Conservation (phyloP, 2,113 vertebrate species). For the Chloropsis cyanopogon region DNA sequence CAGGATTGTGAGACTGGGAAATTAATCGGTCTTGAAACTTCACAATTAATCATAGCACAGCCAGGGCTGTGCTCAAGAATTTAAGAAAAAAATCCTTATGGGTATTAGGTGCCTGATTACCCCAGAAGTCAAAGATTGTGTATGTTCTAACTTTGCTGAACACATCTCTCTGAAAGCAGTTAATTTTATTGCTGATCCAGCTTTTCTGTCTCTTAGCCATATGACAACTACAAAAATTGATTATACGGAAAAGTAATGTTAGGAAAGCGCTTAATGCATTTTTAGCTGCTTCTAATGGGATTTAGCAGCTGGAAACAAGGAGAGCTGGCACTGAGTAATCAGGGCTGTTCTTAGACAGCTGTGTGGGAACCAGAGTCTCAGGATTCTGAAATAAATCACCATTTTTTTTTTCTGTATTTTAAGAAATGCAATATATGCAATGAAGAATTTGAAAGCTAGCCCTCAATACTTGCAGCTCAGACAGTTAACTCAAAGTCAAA, state of each 20-base stretch:
- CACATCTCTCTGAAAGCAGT: neutral
- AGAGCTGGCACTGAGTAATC: neutral
- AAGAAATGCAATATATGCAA: neutral
- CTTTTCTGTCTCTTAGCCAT: neutral
- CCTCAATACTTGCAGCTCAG: neutral
- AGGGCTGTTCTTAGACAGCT: slow-evolving; percentile 19
- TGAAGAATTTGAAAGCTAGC: neutral
- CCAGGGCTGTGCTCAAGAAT: neutral
- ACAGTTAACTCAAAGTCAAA: neutral
- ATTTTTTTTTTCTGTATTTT: neutral
- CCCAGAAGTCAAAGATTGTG: neutral
- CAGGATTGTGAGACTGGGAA: neutral
- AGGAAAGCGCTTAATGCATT: slow-evolving; percentile 20
- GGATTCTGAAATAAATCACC: neutral
- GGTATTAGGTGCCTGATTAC: slow-evolving; percentile 6
- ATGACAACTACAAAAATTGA: slow-evolving; percentile 21
- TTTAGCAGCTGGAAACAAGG: slow-evolving; percentile 51
- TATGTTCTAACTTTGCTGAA: neutral
- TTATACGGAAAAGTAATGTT: neutral
- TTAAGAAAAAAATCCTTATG: neutral
- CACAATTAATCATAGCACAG: slow-evolving; percentile 1
- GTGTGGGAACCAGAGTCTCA: neutral
- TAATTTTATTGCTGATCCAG: neutral
- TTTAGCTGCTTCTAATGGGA: slow-evolving; percentile 48
- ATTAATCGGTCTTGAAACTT: slow-evolving; percentile 17